Conservation (phyloP, 2,888 invertebrate genomes). For the Sphaerophoria rueppellii region DNA sequence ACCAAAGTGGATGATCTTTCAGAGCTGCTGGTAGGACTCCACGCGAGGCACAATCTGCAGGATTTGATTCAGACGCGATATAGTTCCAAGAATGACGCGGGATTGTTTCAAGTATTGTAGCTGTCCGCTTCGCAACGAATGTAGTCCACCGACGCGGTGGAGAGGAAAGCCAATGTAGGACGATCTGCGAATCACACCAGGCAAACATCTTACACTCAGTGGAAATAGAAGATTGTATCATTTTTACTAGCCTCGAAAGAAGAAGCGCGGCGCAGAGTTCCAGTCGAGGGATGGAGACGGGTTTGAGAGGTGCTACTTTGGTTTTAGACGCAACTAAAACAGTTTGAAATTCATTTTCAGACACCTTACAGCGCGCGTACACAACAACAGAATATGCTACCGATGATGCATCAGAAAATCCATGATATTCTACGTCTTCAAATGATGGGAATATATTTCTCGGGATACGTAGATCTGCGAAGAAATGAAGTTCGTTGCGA, state of each 20-base stretch:
- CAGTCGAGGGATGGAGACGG: no score
- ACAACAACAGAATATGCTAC: no score
- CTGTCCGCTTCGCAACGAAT: no score
- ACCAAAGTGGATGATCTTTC: no score
- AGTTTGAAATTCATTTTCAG: neutral
- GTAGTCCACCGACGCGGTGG: slow-evolving; percentile 63
- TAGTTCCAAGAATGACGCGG: slow-evolving; percentile 60
- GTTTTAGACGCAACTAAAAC: slow-evolving; percentile 12
- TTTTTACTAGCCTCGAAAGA: no score
- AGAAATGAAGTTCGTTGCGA: neutral
- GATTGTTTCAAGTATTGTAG: no score
- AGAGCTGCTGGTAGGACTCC: no score
- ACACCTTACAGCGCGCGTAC: slow-evolving; percentile 23
- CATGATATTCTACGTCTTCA: neutral
- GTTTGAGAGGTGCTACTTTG: no score
- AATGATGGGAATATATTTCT: slow-evolving; percentile 1
- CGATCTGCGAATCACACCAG: slow-evolving; percentile 76
- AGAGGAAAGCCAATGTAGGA: slow-evolving; percentile 75
- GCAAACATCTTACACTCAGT: slow-evolving; percentile 41
- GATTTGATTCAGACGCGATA: slow-evolving; percentile 60
- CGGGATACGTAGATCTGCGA: neutral
- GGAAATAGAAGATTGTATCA: no score
- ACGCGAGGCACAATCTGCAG: slow-evolving; percentile 70
- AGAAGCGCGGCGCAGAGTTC: no score
- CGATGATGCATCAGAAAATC: no score